These are phyloP conservation scores for Steinernema khuongi DNA, from an alignment of 1,140 invertebrate genomes.

Conservation along the genomic window DNA sequence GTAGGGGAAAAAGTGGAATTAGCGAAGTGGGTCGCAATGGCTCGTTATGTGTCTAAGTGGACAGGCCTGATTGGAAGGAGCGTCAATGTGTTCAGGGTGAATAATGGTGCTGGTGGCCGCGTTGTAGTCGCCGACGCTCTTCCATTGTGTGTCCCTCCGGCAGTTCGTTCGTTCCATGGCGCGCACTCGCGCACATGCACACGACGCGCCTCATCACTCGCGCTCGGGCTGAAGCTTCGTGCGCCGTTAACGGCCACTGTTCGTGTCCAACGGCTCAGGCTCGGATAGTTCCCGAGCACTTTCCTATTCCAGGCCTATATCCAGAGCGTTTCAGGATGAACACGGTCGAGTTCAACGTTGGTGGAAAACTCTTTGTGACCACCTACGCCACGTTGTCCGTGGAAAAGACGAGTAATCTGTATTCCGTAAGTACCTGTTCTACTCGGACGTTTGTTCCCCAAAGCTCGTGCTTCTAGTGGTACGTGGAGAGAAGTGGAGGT, in stretches of 20 bases:
- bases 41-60: not conserved
- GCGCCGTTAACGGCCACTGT: conserved; percentile 4
- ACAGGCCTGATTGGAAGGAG: not conserved
- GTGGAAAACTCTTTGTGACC: not conserved
- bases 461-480: not conserved
- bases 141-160: not conserved
- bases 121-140: not conserved
- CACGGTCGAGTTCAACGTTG: not conserved
- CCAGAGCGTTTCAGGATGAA: not conserved
- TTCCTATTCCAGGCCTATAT: not conserved
- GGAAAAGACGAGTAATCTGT: not conserved
- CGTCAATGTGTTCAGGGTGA: not conserved
- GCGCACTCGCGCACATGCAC: not conserved
- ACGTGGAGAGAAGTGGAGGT: not conserved
- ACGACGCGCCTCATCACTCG: not conserved
- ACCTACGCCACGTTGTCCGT: not conserved
- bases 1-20: not conserved
- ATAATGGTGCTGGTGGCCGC: not conserved
- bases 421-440: not conserved
- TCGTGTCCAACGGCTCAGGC: no score
- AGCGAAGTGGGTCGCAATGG: not conserved
- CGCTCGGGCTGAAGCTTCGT: not conserved
- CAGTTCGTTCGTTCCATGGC: conserved; percentile 1
- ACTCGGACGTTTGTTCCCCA: not conserved
- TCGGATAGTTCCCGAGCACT: no score